These are phyloP conservation scores for Caenorhabditis imperialis DNA, from an alignment of 2,888 invertebrate genomes.

Conservation along the genomic window DNA sequence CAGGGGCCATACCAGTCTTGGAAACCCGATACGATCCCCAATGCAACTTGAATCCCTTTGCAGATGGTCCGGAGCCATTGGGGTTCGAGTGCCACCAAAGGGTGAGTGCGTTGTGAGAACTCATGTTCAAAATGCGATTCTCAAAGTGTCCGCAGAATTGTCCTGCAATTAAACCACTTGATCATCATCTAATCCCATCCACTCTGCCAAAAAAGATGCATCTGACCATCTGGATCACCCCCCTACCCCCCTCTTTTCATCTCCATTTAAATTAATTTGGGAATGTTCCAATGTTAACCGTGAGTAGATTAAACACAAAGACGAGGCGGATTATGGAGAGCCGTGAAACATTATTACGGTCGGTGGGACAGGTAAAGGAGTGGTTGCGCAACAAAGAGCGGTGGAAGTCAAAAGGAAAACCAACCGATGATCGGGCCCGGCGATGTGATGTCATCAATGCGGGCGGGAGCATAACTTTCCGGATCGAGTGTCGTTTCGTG, in stretches of 20 bases:
- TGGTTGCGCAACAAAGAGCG: slow-evolving; percentile 24
- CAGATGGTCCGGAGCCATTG: slow-evolving; percentile 31
- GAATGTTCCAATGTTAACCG: slow-evolving; percentile 7
- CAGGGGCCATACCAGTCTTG: slow-evolving; percentile 53
- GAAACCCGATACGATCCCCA: slow-evolving; percentile 62
- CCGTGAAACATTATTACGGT: too few relatives aligned
- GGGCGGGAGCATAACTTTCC: slow-evolving; percentile 54
- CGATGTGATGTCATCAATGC: slow-evolving; percentile 60
- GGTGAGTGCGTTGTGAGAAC: slow-evolving; percentile 65
- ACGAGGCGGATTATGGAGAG: slow-evolving; percentile 1
- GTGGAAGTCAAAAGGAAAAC: slow-evolving; percentile 8
- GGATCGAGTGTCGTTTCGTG: slow-evolving; percentile 64
- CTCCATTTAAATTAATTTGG: slow-evolving; percentile 39
- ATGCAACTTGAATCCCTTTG: slow-evolving; percentile 64
- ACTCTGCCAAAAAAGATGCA: slow-evolving; percentile 41
- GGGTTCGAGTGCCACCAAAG: slow-evolving; percentile 69
- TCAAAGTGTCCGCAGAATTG: slow-evolving; percentile 64
- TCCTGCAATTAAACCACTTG: slow-evolving; percentile 58
- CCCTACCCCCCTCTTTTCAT: slow-evolving; percentile 14
- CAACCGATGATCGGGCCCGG: slow-evolving; percentile 67
- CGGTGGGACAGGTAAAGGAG: slow-evolving; percentile 9
- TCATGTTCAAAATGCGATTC: slow-evolving; percentile 57
- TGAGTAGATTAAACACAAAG: background rate
- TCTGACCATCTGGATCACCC: slow-evolving; percentile 40
- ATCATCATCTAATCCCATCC: slow-evolving; percentile 43